Evolutionary conservation across 2,888 invertebrate genomes (phyloP).

Genomic region (Metopia argyrocephala): DNA sequence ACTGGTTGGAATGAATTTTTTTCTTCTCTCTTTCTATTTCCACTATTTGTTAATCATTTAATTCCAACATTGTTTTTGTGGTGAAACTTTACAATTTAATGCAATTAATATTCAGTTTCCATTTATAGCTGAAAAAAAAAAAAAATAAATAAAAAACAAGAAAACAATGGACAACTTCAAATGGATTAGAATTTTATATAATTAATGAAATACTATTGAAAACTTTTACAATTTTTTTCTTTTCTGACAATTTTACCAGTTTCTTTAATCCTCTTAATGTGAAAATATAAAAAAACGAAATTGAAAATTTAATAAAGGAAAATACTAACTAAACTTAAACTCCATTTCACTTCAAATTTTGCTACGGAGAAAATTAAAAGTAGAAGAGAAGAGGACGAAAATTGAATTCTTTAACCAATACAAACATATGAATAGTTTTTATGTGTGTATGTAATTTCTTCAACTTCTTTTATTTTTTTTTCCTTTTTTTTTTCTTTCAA

Average conservation of each 20-base stretch:
- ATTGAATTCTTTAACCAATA: too few species aligned
- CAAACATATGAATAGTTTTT: too few species aligned
- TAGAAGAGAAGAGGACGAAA: too few species aligned
- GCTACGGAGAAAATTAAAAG: too few species aligned
- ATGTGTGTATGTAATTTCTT: too few species aligned
- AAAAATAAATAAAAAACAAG: background rate
- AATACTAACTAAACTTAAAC: background rate
- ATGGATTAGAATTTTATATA: background rate
- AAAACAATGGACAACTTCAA: too few species aligned
- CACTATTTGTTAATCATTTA: too few species aligned
- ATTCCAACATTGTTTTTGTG: background rate
- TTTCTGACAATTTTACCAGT: background rate
- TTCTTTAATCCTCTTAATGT: background rate
- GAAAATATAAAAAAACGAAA: background rate
- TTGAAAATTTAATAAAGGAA: background rate
- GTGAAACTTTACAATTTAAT: conserved; percentile 6
- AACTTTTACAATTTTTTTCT: too few species aligned
- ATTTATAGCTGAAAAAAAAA: background rate
- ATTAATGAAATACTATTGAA: background rate
- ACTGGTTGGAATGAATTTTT: too few species aligned
- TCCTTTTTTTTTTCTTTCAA: too few species aligned
- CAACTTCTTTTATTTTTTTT: too few species aligned
- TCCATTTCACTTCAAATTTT: background rate
- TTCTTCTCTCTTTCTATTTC: too few species aligned
- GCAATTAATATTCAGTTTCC: background rate